Evolutionary conservation across 2,888 invertebrate species (phyloP).

Genomic region (Troilus luridus): DNA sequence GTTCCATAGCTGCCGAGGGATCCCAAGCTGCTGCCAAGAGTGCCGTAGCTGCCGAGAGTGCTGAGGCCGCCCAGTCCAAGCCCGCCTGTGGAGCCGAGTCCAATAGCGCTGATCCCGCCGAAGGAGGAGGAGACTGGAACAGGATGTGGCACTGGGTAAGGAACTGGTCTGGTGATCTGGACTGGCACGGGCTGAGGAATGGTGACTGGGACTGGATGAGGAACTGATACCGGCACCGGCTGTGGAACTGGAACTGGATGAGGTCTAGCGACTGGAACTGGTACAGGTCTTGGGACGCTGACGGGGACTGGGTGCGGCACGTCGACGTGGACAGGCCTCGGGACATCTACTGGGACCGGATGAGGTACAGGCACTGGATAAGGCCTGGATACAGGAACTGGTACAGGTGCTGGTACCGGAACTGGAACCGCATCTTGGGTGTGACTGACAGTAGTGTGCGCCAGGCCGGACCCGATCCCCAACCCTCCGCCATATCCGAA

Average conservation of each 20-base stretch:
- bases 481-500: conserved; percentile 18
- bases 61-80: not conserved
- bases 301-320: conserved; percentile 29
- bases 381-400: conserved; percentile 45
- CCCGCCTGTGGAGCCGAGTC: not conserved
- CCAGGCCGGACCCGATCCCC: no score
- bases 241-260: conserved; percentile 33
- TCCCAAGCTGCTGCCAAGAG: not conserved
- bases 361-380: conserved; percentile 6
- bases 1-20: not conserved
- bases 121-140: not conserved
- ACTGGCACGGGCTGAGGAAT: conserved; percentile 44
- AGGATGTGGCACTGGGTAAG: conserved; percentile 9
- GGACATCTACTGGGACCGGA: conserved; percentile 32
- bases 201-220: conserved; percentile 2
- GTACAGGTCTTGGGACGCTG: conserved; percentile 12
- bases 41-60: not conserved
- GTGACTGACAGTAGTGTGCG: conserved; percentile 14
- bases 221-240: not conserved
- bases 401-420: conserved; percentile 1
- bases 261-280: conserved; percentile 36
- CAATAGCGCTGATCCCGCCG: not conserved
- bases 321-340: conserved; percentile 29
- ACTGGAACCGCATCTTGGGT: conserved; percentile 10
- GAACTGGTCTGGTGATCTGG: conserved; percentile 28